Conservation (phyloP, 2,113 vertebrate species). For the Desmodus rotundus region DNA sequence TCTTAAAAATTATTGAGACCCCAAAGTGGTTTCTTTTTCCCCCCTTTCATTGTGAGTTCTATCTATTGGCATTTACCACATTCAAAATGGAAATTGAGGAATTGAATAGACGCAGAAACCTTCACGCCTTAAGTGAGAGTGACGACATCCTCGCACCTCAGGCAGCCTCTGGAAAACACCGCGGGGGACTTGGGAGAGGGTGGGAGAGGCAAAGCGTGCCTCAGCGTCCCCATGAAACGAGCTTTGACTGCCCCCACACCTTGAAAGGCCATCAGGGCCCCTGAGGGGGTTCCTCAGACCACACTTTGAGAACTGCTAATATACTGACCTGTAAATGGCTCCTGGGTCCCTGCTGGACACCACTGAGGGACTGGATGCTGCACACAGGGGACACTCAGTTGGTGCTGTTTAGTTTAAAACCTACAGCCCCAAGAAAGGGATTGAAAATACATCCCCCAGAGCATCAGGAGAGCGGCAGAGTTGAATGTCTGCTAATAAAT, state of each 20-base stretch:
- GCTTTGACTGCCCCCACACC: not conserved
- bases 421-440: not conserved
- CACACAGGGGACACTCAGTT: no score
- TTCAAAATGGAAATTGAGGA: not conserved
- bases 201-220: not conserved
- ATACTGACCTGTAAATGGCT: not conserved
- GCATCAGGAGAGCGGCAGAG: not conserved
- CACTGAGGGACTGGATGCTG: not conserved
- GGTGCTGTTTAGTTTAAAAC: not conserved
- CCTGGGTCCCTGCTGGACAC: not conserved
- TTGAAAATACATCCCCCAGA: no score
- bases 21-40: not conserved
- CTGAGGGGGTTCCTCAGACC: not conserved
- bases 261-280: not conserved
- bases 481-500: not conserved
- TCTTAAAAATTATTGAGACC: not conserved
- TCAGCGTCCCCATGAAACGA: not conserved
- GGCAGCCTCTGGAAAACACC: rapidly evolving
- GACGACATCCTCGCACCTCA: rapidly evolving
- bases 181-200: rapidly evolving
- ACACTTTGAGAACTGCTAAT: not conserved
- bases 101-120: not conserved
- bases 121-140: not conserved
- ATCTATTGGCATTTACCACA: not conserved
- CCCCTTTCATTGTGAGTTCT: not conserved